Percentiles rank a stretch among this genome's conserved stretches.
phyloP scores from a whole-genome alignment of 2,113 vertebrate species.

The Ameiurus melas region DNA sequence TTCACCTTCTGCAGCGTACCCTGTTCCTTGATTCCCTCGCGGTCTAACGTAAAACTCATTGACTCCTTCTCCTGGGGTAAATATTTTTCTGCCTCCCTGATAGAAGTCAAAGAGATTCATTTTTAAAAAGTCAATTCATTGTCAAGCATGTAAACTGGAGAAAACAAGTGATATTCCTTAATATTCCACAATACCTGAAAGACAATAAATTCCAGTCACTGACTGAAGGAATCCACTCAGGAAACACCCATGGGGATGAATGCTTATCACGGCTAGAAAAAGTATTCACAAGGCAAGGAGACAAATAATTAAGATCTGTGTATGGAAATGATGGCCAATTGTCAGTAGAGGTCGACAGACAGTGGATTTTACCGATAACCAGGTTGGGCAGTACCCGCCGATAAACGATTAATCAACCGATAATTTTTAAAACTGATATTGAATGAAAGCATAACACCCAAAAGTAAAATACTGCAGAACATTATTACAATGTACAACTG shows the following conservation, averaged over 20 bases:
- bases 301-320: background rate
- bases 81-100: constrained; percentile 81
- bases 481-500: no score
- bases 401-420: no score
- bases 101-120: background rate
- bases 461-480: no score
- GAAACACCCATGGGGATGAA: constrained; percentile 83
- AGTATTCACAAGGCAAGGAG: constrained; percentile 14
- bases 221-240: constrained; percentile 83
- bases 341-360: background rate
- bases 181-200: constrained; percentile 68
- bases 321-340: background rate
- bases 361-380: no score
- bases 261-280: constrained; percentile 78
- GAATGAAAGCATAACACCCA: no score
- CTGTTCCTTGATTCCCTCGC: constrained; percentile 77
- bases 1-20: constrained; percentile 71
- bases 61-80: constrained; percentile 82
- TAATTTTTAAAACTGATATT: no score
- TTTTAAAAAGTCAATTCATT: background rate
- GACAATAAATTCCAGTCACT: constrained; percentile 79
- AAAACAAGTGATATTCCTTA: background rate
- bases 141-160: background rate
- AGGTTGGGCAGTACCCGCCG: no score
- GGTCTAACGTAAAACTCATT: constrained; percentile 79